Evolutionary conservation across 2,797 vertebrate genomes (phyloP), one percentile per base, ranked within the genome.

Genomic region (Arrhamphus sclerolepis): DNA sequence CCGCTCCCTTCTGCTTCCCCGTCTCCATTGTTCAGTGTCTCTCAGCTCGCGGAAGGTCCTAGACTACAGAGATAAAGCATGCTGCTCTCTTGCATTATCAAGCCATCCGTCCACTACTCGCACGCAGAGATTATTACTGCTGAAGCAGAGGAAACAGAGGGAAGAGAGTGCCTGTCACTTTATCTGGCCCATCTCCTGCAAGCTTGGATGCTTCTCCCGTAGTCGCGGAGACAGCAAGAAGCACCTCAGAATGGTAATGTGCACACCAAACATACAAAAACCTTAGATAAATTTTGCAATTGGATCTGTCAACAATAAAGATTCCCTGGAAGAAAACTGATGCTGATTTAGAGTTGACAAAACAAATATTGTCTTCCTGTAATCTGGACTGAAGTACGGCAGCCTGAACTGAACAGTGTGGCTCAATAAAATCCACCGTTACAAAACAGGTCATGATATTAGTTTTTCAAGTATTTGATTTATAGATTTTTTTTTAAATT

Each of bases 61-160:
- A 78, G 78, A 85, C 62, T 72, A 56, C 76, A 46, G 72, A 78
- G 85, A 89, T 81, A 75, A 83, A 81, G 52, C 41, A 0, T 0
- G n/a, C 43, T 38, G 34, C 66, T 69, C 56, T 54, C 58, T 42
- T 56, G 70, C 76, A 78, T 83, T 89, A 88, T 86, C 79, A 80
- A 83, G 56, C 69, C 69, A 74, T 83, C 73, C 60, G 65, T 82
- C 78, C 72, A 46, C 78, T 70, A 48, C 65, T 67, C 63, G 58
- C 72, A 71, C 70, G 52, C 55, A 49, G 56, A 77, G 55, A 75
- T 76, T 81, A 81, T 79, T 75, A 72, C 56, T 64, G 60, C 48
- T 22, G 29, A 59, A 43, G 49, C 16, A 58, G 21, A 55, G 57
- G 52, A 60, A 55, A 70, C 38, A 43, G 56, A 38, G 34, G 46